These are phyloP conservation scores for Diplodus puntazzo DNA, from an alignment of 2,797 vertebrate species.

Conservation along the genomic window DNA sequence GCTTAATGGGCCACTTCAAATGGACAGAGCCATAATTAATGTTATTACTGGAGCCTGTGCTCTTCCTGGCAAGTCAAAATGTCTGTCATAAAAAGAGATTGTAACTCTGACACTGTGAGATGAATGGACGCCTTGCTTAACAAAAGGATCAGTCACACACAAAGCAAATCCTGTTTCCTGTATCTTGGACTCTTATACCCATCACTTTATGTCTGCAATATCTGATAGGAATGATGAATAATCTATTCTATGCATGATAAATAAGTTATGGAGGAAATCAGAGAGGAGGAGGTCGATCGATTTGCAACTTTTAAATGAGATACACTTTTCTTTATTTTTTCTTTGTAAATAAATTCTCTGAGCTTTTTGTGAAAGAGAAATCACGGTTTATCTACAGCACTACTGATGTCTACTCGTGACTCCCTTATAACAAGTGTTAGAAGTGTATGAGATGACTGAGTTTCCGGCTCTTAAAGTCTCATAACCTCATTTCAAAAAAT, in stretches of 20 bases:
- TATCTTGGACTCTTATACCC: not conserved
- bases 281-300: too few relatives aligned
- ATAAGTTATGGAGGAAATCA: not conserved
- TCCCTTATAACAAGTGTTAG: too few relatives aligned
- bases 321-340: not conserved
- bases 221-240: not conserved
- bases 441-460: too few relatives aligned
- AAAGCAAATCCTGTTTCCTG: not conserved
- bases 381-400: not conserved
- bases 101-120: not conserved
- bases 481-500: too few relatives aligned
- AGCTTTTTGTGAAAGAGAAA: not conserved
- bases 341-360: not conserved
- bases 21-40: not conserved
- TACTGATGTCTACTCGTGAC: too few relatives aligned
- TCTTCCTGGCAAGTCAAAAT: not conserved
- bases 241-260: not conserved
- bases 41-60: not conserved
- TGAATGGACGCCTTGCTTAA: not conserved
- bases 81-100: slow-evolving; percentile 5
- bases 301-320: not conserved
- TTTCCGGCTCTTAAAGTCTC: too few relatives aligned
- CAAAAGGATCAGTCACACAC: not conserved
- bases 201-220: not conserved
- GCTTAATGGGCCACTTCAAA: not conserved